Conservation (phyloP, 2,888 invertebrate genomes). For the Mactromeris polynyma region DNA sequence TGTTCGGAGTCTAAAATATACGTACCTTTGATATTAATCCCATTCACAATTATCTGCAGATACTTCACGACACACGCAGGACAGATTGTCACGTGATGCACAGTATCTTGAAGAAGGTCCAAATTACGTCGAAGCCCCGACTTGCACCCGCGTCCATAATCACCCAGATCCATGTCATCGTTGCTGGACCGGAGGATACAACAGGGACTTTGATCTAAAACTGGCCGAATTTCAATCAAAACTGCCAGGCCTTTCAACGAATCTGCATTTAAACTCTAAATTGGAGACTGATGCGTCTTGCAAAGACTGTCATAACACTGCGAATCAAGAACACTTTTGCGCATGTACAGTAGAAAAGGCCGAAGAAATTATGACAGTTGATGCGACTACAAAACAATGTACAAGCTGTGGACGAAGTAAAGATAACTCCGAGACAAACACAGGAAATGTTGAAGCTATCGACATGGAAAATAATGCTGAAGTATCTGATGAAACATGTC, state of each 20-base stretch:
- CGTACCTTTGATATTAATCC: no score
- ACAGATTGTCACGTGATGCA: conserved; percentile 33
- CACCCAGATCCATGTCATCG: conserved; percentile 49
- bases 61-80: conserved; percentile 28
- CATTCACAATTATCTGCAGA: conserved; percentile 28
- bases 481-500: background rate
- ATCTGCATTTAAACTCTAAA: background rate
- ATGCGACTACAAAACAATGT: background rate
- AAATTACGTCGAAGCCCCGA: background rate
- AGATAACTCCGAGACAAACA: background rate
- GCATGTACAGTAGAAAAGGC: background rate
- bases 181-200: conserved; percentile 37
- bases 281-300: background rate
- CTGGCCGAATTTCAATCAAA: background rate
- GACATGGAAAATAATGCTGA: background rate
- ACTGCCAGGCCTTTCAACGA: background rate
- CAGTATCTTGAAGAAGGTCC: conserved; percentile 33
- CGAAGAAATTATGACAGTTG: background rate
- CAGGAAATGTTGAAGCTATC: background rate
- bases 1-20: no score
- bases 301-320: background rate
- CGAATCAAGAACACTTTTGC: background rate
- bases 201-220: conserved; percentile 13
- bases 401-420: background rate
- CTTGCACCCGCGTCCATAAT: conserved; percentile 40